phyloP scores from a whole-genome alignment of 1,140 invertebrate genomes.

The Saccostrea cuccullata region DNA sequence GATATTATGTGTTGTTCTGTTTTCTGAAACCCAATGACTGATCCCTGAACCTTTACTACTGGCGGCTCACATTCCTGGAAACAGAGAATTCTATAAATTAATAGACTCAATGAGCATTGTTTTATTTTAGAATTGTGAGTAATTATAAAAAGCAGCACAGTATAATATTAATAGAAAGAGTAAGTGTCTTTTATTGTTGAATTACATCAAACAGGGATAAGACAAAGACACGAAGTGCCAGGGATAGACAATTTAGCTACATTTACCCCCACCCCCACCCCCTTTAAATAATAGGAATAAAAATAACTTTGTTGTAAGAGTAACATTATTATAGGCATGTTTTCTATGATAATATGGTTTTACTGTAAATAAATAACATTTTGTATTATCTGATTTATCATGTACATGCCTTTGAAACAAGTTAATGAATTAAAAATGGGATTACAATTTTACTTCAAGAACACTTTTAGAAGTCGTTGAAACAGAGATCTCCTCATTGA shows the following conservation, averaged over 20 bases:
- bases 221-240: too few relatives aligned
- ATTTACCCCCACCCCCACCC: too few relatives aligned
- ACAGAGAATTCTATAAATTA: neutral
- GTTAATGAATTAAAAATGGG: neutral
- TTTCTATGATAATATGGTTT: neutral
- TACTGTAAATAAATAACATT: neutral
- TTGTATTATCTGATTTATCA: neutral
- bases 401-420: neutral
- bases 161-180: neutral
- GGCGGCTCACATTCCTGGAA: conserved; percentile 2
- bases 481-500: neutral
- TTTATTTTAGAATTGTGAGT: neutral
- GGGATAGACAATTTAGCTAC: too few relatives aligned
- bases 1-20: neutral
- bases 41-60: neutral
- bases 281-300: too few relatives aligned
- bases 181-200: neutral
- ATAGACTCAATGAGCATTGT: neutral
- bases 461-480: neutral
- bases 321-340: neutral
- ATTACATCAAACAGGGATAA: too few relatives aligned
- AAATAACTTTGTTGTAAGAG: neutral
- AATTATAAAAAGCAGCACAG: neutral
- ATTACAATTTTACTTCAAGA: neutral
- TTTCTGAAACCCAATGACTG: neutral